Base-by-base conservation (phyloP, 2,797 vertebrate genomes). In the Scolopax rusticola region DNA sequence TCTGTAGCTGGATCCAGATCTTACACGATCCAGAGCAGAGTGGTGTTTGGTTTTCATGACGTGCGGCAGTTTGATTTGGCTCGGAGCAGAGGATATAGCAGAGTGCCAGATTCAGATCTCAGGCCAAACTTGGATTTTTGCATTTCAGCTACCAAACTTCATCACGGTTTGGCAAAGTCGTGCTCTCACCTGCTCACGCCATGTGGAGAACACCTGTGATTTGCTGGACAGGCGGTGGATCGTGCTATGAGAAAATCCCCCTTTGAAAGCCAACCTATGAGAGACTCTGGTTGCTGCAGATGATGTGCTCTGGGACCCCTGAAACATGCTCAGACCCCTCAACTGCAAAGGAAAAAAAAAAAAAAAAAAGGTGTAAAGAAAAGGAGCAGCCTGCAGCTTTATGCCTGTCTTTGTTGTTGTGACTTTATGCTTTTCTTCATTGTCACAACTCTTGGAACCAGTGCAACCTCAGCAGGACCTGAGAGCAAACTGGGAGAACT, bases 81-180 rank as follows among this genome's bases (percentile, higher is more conserved):
- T 93, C 0, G 0, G 38, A 68, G 48, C 8, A 2, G 40, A 64
- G 63, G 32, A 77, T 53, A 45, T 78, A 95, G 67, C 1, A 0
- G 14, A 54, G 74, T 80, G 93, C 90, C 93, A 95, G 93, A 71
- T 71, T 89, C 88, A 96, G 93, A 95, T 95, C 91, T 95, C 30
- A 10, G 53, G 90, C 94, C 95, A 97, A 74, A 74, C 6, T 13
- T 2, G 27, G 51, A 82, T 87, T 95, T 95, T 76, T 71, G 53
- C 48, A 71, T 74, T 95, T 87, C 71, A 77, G 91, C 91, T 95
- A 93, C 90, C 86, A 94, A 93, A 87, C 67, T 84, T 27, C 88
- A 83, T 93, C 87, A 77, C 1, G 30, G 40, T 76, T 90, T 95
- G 94, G 84, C 94, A 70, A 59, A 74, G 63, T 3, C 1, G 0